These are phyloP conservation scores for Rhincodon typus DNA, from an alignment of 2,797 vertebrate species.

Conservation along the genomic window DNA sequence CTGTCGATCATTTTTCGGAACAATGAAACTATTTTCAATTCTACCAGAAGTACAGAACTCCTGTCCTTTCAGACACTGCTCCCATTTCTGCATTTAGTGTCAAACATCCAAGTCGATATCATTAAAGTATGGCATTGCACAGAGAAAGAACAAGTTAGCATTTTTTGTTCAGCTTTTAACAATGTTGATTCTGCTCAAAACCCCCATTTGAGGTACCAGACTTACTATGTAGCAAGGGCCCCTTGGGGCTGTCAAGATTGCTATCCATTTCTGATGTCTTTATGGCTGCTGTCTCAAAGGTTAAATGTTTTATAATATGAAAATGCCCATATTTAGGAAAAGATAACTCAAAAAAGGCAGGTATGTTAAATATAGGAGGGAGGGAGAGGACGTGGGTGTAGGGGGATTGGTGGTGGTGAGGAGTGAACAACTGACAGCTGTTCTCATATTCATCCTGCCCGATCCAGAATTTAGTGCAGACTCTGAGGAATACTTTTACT, in stretches of 20 bases:
- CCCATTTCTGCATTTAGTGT: background rate
- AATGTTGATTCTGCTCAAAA: background rate
- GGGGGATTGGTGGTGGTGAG: background rate
- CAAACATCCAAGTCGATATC: background rate
- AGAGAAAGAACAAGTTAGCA: background rate
- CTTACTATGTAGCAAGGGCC: background rate
- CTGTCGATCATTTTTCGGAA: slow-evolving; percentile 53
- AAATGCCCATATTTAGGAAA: slow-evolving; percentile 57
- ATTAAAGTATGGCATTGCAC: background rate
- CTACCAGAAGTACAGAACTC: slow-evolving; percentile 44
- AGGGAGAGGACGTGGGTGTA: background rate
- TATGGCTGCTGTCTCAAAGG: slow-evolving; percentile 53
- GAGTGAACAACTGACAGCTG: slow-evolving; percentile 68
- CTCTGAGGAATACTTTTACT: slow-evolving; percentile 65
- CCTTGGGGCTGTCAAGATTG: slow-evolving; percentile 49
- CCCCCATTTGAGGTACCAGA: slow-evolving; percentile 38
- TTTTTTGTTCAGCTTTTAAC: background rate
- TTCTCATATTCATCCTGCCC: slow-evolving; percentile 65
- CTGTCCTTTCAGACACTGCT: slow-evolving; percentile 28
- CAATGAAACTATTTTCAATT: slow-evolving; percentile 53
- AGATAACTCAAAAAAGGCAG: slow-evolving; percentile 66
- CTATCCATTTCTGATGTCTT: slow-evolving; percentile 59
- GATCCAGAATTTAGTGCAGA: slow-evolving; percentile 61
- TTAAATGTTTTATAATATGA: slow-evolving; percentile 63
- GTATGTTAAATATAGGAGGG: slow-evolving; percentile 61